These are phyloP conservation scores for Hyles vespertilio DNA, from an alignment of 1,140 invertebrate genomes.

Conservation along the genomic window DNA sequence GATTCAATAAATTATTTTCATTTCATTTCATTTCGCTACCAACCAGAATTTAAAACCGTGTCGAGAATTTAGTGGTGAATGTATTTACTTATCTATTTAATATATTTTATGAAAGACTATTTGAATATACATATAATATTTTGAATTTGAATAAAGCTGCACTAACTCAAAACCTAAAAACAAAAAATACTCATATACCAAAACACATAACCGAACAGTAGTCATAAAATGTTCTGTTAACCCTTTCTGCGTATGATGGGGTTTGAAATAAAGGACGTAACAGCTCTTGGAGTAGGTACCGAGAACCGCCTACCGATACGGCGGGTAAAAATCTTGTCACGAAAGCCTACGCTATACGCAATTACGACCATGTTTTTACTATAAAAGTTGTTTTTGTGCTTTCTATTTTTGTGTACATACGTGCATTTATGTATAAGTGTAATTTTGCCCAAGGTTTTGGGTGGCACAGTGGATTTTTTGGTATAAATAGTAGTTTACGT, in stretches of 20 bases:
- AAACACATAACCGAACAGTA: neutral
- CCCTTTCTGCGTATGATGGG: neutral
- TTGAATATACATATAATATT: neutral
- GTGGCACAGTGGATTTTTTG: no score
- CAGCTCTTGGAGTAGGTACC: neutral
- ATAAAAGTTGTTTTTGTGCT: neutral
- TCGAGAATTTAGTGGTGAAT: no score
- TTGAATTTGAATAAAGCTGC: neutral
- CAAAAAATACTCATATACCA: neutral
- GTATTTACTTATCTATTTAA: no score
- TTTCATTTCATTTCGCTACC: no score
- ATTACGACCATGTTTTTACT: neutral
- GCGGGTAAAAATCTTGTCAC: slow-evolving; percentile 2
- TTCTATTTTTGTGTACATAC: no score
- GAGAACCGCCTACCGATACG: neutral
- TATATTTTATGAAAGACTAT: neutral
- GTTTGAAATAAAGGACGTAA: slow-evolving; percentile 1
- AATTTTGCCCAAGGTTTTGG: no score
- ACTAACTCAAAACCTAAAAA: neutral
- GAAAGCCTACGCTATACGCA: no score
- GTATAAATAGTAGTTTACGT: no score
- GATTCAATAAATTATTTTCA: no score
- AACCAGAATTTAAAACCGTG: neutral
- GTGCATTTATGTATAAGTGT: no score
- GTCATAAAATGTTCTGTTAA: neutral